Base-by-base conservation (phyloP, 2,888 invertebrate species). In the Cryptocephalus primarius region DNA sequence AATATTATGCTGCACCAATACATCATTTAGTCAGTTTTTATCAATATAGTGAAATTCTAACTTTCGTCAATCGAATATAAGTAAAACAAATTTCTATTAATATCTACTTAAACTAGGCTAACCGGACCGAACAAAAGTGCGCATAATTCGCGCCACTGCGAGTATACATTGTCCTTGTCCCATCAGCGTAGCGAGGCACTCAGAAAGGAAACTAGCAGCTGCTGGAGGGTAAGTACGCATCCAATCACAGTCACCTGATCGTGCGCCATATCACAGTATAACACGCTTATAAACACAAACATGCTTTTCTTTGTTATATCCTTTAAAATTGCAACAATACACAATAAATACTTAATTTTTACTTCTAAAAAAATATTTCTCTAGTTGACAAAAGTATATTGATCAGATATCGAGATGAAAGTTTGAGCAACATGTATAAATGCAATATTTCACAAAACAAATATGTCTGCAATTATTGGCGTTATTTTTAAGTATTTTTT, bases 191-290 rank as follows among this genome's bases (percentile, higher is more conserved):
- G 68, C 69, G 68, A 69, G 69, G 70, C 70, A 70, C 69, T 69
- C 69, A 60, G 65, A 64, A 68, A 67, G 67, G 67, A 68, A 67
- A 67, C 65, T 67, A 67, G 68, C 67, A 63, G 66, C 67, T 65
- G 66, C 65, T 66, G 68, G 68, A 68, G 67, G 65, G 66, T 69
- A 68, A 68, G 68, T 67, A 68, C 67, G 62, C 63, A 65, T 66
- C 63, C 67, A 64, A 63, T 64, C 63, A 64, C 63, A 69, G 70
- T 69, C 70, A 69, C 70, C 70, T 69, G 70, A 70, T 69, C 69
- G 62, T 68, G 68, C 68, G 68, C 68, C 67, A 68, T 70, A 69
- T 70, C 69, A 70, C 69, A 70, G 69, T 67, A 68, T 66, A 67
- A 67, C 65, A 67, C 64, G 66, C 65, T 62, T 62, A 60, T 56